Percentiles rank a stretch among this genome's conserved stretches.
Conservation (phyloP, 2,797 vertebrate genomes). For the Anguilla marmorata region DNA sequence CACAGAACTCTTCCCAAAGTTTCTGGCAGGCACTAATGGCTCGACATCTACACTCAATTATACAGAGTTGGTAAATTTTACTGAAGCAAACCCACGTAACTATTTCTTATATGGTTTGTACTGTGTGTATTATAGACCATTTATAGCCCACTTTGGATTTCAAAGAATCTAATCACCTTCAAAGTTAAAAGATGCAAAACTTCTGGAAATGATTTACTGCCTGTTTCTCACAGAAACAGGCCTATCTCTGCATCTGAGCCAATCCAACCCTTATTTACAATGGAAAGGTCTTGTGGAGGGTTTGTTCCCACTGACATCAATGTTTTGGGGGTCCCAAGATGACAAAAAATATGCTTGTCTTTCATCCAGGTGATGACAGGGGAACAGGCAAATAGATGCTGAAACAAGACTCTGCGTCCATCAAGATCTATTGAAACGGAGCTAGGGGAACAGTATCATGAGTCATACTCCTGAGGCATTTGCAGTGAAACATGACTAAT, state of each 20-base stretch:
- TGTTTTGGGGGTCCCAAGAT: background rate
- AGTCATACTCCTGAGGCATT: background rate
- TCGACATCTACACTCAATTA: background rate
- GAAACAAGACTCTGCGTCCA: background rate
- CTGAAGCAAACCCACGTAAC: background rate
- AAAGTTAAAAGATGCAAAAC: background rate
- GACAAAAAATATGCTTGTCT: background rate
- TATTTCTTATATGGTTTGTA: background rate
- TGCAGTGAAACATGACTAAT: slow-evolving; percentile 33
- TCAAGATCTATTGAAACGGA: background rate
- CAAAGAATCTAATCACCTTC: background rate
- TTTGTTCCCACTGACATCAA: background rate
- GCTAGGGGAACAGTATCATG: background rate
- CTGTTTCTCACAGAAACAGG: background rate
- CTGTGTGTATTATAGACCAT: background rate
- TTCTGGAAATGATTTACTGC: too few relatives aligned
- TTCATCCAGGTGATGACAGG: background rate
- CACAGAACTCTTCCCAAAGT: background rate
- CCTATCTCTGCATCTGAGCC: background rate
- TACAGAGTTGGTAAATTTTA: background rate
- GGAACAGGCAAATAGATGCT: background rate
- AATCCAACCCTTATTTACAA: background rate
- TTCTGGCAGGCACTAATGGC: background rate
- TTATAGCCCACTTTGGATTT: background rate
- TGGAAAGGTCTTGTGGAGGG: background rate